phyloP scores from a whole-genome alignment of 2,797 vertebrate genomes.

The Loris lydekkerianus region DNA sequence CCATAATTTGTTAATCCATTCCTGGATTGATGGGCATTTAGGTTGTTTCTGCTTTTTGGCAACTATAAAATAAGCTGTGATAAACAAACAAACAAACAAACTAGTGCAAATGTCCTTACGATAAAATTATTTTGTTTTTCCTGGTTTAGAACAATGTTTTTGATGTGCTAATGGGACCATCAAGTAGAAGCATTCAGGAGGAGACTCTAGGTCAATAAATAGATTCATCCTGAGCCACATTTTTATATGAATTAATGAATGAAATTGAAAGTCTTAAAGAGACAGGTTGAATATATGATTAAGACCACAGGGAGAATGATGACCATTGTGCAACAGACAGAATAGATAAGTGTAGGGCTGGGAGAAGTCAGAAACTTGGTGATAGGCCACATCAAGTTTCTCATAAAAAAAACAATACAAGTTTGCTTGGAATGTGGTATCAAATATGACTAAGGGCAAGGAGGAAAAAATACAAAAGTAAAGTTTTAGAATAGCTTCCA shows the following conservation, averaged over 20 bases:
- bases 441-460: background rate
- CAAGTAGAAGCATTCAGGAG: background rate
- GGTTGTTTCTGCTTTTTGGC: no score
- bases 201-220: background rate
- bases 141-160: background rate
- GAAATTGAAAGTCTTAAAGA: constrained; percentile 28
- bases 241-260: background rate
- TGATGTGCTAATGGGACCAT: background rate
- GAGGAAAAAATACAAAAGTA: background rate
- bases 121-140: no score
- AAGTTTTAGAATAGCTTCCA: constrained; percentile 45
- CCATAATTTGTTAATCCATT: no score
- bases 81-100: no score
- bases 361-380: background rate
- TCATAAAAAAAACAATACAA: constrained; percentile 13
- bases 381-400: background rate
- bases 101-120: no score
- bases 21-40: no score
- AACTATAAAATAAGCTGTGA: no score
- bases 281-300: background rate
- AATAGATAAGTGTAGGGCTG: background rate
- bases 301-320: background rate
- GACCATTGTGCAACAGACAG: background rate
- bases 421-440: background rate
- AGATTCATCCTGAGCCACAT: background rate